These are phyloP conservation scores for Lerema accius DNA, from an alignment of 1,140 invertebrate genomes.

Conservation along the genomic window DNA sequence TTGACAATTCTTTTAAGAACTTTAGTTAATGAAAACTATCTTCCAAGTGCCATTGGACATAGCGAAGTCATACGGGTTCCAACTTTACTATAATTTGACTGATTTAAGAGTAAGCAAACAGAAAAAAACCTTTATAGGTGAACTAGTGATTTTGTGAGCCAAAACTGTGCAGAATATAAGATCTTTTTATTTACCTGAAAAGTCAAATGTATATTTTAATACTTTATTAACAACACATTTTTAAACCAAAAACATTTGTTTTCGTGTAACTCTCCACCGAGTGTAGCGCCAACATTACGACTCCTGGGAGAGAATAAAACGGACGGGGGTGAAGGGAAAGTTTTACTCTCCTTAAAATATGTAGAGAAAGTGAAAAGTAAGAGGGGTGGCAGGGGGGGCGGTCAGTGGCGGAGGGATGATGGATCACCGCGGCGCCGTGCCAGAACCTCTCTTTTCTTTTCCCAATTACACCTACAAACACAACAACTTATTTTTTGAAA, in stretches of 20 bases:
- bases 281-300: conserved; percentile 41
- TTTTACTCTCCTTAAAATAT: conserved; percentile 81
- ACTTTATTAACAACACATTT: not conserved
- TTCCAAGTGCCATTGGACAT: too few species aligned
- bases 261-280: not conserved
- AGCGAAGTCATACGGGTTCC: too few species aligned
- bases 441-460: conserved; percentile 64
- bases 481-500: conserved; percentile 52
- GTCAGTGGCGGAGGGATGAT: conserved; percentile 76
- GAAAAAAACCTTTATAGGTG: too few species aligned
- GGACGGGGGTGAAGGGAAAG: conserved; percentile 65
- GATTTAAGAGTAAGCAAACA: too few species aligned
- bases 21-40: too few species aligned
- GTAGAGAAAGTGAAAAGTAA: conserved; percentile 83
- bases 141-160: too few species aligned
- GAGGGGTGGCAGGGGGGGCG: conserved; percentile 65
- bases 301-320: conserved; percentile 63
- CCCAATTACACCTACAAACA: conserved; percentile 75
- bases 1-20: too few species aligned
- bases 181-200: too few species aligned
- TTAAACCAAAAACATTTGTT: not conserved
- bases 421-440: conserved; percentile 70
- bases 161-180: too few species aligned
- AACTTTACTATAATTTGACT: too few species aligned
- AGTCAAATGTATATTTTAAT: too few species aligned